phyloP scores from a whole-genome alignment of 2,113 vertebrate species.

The Neolamprologus caudopunctatus region DNA sequence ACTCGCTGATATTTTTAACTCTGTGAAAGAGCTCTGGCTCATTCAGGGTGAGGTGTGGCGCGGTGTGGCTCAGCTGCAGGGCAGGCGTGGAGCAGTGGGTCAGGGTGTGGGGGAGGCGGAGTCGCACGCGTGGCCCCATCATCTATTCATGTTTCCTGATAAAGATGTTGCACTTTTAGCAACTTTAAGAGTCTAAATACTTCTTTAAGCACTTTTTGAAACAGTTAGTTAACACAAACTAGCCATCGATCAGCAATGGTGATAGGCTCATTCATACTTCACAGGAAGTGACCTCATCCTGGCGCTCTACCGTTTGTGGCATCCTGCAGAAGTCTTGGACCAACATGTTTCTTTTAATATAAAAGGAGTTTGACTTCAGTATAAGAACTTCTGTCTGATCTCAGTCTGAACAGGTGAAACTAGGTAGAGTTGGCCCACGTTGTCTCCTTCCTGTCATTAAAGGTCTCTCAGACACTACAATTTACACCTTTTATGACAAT shows the following conservation, averaged over 20 bases:
- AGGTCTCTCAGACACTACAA: background rate
- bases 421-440: background rate
- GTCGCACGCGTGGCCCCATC: rapidly evolving
- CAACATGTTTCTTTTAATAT: background rate
- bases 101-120: background rate
- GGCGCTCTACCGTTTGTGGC: rapidly evolving
- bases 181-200: background rate
- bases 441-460: background rate
- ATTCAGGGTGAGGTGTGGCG: background rate
- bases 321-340: background rate
- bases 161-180: background rate
- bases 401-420: background rate
- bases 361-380: background rate
- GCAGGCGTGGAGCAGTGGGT: background rate
- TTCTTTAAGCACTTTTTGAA: rapidly evolving
- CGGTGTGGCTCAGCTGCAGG: background rate
- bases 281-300: background rate
- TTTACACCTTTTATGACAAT: background rate
- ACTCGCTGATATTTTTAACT: background rate
- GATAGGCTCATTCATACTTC: background rate
- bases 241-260: background rate
- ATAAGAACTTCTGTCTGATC: background rate
- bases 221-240: background rate
- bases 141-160: rapidly evolving
- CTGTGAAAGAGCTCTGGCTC: background rate